phyloP scores from a whole-genome alignment of 1,140 invertebrate genomes.

The Chironomus striatipennis region DNA sequence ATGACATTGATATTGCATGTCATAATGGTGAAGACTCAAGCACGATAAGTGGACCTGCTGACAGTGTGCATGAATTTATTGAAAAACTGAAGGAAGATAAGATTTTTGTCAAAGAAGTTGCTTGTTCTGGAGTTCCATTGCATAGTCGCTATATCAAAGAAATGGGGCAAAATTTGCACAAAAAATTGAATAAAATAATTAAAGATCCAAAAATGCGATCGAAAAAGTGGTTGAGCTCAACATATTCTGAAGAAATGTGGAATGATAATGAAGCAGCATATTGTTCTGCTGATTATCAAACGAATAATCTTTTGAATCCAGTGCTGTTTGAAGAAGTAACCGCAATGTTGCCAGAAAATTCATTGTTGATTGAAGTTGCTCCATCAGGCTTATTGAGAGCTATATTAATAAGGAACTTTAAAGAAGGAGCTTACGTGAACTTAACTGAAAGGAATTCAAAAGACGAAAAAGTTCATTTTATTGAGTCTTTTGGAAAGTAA shows the following conservation, averaged over 20 bases:
- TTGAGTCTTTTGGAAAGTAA: slow-evolving; percentile 59
- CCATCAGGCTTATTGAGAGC: slow-evolving; percentile 72
- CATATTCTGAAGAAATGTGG: slow-evolving; percentile 69
- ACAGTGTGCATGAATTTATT: slow-evolving; percentile 59
- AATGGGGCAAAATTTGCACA: slow-evolving; percentile 60
- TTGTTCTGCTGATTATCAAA: slow-evolving; percentile 86
- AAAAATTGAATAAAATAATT: slow-evolving; percentile 61
- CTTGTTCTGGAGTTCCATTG: slow-evolving; percentile 74
- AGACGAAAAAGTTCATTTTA: slow-evolving; percentile 61
- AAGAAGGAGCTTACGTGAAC: slow-evolving; percentile 56
- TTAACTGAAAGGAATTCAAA: slow-evolving; percentile 66
- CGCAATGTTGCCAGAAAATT: slow-evolving; percentile 63
- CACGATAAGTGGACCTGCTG: slow-evolving; percentile 74
- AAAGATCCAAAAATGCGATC: slow-evolving; percentile 59
- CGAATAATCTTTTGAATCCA: slow-evolving; percentile 77
- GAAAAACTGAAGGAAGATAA: slow-evolving; percentile 57
- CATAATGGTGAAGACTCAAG: slow-evolving; percentile 77
- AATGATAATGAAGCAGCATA: slow-evolving; percentile 52
- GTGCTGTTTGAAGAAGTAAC: slow-evolving; percentile 82
- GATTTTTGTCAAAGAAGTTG: slow-evolving; percentile 75
- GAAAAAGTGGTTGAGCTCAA: slow-evolving; percentile 78
- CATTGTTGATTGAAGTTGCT: slow-evolving; percentile 70
- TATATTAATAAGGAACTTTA: slow-evolving; percentile 53
- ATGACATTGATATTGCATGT: slow-evolving; percentile 69
- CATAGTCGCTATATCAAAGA: slow-evolving; percentile 72